Conservation (phyloP, 2,113 vertebrate genomes). For the Salvelinus fontinalis region DNA sequence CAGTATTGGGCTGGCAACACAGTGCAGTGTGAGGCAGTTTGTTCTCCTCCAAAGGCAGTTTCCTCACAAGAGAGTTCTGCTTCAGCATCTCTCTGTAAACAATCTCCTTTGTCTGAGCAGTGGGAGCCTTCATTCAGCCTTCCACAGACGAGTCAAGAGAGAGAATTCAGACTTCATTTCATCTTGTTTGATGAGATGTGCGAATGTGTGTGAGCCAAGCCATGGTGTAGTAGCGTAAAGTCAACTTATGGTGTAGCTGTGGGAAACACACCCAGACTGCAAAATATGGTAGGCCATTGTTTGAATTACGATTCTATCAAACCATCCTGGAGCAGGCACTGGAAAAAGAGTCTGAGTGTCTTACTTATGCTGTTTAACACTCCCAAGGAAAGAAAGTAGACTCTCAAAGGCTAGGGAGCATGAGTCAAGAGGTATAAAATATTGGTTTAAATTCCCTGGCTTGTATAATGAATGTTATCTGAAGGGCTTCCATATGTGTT, state of each 20-base stretch:
- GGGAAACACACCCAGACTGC: constrained; percentile 19
- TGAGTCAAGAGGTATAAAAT: constrained; percentile 21
- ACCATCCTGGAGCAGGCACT: constrained; percentile 4
- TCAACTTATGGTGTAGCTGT: not conserved
- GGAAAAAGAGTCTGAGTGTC: constrained; percentile 7
- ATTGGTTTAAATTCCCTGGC: constrained; percentile 27
- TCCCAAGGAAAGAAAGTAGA: not conserved
- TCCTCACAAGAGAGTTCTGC: not conserved
- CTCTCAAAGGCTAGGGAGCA: constrained; percentile 14
- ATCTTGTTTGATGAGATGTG: not conserved
- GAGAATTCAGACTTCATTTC: constrained; percentile 10
- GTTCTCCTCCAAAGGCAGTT: not conserved
- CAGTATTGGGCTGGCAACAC: not conserved
- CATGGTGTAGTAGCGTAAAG: not conserved
- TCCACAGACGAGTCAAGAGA: not conserved
- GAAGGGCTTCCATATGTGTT: constrained; percentile 8
- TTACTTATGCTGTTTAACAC: constrained; percentile 25
- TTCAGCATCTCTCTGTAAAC: constrained; percentile 6
- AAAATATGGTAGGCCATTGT: constrained; percentile 17
- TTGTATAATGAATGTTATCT: constrained; percentile 27
- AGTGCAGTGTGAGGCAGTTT: not conserved
- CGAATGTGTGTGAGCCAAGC: not conserved
- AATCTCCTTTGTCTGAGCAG: constrained; percentile 2
- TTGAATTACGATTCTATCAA: constrained; percentile 42
- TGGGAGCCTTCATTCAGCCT: constrained; percentile 15